phyloP scores from a whole-genome alignment of 2,113 vertebrate species.

The Plectropomus leopardus region DNA sequence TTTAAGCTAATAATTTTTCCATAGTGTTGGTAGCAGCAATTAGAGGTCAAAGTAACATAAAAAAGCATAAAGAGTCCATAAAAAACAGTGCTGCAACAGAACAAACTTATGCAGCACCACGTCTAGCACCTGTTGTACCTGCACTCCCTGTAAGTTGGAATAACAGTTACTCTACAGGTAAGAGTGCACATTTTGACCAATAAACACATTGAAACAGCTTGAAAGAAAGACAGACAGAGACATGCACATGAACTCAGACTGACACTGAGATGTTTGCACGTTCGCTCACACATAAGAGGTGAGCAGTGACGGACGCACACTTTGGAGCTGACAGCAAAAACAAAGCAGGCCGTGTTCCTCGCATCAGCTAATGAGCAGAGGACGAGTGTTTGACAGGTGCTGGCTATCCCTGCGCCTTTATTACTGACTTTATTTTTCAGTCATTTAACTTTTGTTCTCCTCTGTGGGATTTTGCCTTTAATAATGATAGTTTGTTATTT shows the following conservation, averaged over 20 bases:
- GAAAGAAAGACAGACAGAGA: neutral
- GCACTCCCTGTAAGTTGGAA: neutral
- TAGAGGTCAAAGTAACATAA: no score
- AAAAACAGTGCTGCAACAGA: neutral
- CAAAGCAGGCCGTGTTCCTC: constrained; percentile 64
- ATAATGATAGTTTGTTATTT: neutral
- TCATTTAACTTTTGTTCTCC: neutral
- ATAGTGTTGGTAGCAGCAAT: no score
- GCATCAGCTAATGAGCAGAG: constrained; percentile 40
- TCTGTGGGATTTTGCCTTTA: neutral
- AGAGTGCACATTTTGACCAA: constrained; percentile 12
- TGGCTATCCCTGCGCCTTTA: constrained; percentile 8
- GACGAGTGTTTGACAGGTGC: neutral
- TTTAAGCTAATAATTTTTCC: no score
- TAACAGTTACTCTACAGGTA: neutral
- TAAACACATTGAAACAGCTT: neutral
- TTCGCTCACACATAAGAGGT: constrained; percentile 46
- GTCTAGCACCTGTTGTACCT: constrained; percentile 18
- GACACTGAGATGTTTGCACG: constrained; percentile 9
- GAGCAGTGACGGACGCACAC: constrained; percentile 61
- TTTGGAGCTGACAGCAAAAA: constrained; percentile 63
- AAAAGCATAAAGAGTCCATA: neutral
- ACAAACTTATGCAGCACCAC: neutral
- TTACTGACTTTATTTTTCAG: constrained; percentile 26
- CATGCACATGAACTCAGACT: constrained; percentile 36